phyloP scores from a whole-genome alignment of 2,797 vertebrate species.

The Ctenopoma multispine region DNA sequence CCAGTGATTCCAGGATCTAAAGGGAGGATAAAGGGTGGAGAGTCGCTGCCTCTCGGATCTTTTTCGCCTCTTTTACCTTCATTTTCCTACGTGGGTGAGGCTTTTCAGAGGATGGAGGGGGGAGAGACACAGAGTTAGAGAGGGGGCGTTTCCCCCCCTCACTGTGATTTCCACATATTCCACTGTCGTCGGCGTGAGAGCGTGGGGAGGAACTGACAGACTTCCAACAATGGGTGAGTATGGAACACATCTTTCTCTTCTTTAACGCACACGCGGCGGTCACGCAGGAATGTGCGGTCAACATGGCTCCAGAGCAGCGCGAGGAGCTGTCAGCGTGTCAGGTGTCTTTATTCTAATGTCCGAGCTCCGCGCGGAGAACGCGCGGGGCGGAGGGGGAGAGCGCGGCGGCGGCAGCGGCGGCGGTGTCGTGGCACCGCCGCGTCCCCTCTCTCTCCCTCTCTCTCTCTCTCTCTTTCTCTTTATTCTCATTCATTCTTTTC shows the following conservation, averaged over 20 bases:
- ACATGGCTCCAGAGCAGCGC: conserved; percentile 52
- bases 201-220: conserved; percentile 67
- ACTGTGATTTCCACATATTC: conserved; percentile 80
- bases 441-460: neutral
- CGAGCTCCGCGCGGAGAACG: conserved; percentile 38
- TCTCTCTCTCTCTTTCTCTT: neutral
- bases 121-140: conserved; percentile 56
- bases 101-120: conserved; percentile 30
- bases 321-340: conserved; percentile 57
- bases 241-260: conserved; percentile 50
- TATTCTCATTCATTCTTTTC: conserved; percentile 2
- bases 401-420: conserved; percentile 7
- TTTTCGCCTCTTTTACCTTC: conserved; percentile 53
- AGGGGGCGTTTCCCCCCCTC: conserved; percentile 82
- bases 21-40: conserved; percentile 73
- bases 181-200: conserved; percentile 70
- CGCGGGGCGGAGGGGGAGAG: neutral
- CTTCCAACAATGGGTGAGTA: conserved; percentile 79
- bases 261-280: conserved; percentile 48
- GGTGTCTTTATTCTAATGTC: conserved; percentile 48
- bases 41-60: conserved; percentile 71
- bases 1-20: conserved; percentile 67
- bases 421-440: conserved; percentile 32
- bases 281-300: conserved; percentile 54
- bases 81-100: conserved; percentile 43